Percentiles rank a stretch among this genome's conserved stretches.
These are phyloP conservation scores for Glossophaga mutica DNA, from an alignment of 2,797 vertebrate genomes.

Conservation along the genomic window DNA sequence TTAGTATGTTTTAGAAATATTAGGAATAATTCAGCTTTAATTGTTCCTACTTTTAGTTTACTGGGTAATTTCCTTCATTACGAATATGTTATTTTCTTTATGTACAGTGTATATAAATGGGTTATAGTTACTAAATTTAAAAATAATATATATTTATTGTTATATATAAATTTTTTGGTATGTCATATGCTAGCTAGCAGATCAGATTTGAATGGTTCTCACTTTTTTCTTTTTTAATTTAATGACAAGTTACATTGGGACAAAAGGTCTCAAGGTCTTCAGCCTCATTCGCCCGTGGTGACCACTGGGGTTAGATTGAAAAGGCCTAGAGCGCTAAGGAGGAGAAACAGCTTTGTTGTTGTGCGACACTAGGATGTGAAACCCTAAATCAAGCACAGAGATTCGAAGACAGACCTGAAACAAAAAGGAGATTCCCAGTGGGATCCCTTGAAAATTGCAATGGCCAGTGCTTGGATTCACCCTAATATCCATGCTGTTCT, in stretches of 20 bases:
- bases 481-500: background rate
- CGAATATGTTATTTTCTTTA: background rate
- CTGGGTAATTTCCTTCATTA: slow-evolving; percentile 5
- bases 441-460: background rate
- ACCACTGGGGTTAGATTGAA: background rate
- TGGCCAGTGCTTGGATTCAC: background rate
- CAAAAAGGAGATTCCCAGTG: background rate
- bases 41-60: background rate
- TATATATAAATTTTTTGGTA: background rate
- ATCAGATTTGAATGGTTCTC: background rate
- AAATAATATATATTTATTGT: background rate
- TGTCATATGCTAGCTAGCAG: background rate
- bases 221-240: background rate
- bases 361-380: background rate
- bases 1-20: background rate
- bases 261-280: background rate
- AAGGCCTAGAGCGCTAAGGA: background rate
- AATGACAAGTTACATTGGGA: background rate
- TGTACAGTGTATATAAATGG: background rate
- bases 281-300: background rate
- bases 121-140: background rate
- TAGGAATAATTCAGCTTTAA: background rate
- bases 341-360: background rate
- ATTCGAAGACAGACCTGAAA: background rate
- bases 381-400: background rate